Base-by-base conservation (phyloP, 2,888 invertebrate species). In the Mythimna impura region DNA sequence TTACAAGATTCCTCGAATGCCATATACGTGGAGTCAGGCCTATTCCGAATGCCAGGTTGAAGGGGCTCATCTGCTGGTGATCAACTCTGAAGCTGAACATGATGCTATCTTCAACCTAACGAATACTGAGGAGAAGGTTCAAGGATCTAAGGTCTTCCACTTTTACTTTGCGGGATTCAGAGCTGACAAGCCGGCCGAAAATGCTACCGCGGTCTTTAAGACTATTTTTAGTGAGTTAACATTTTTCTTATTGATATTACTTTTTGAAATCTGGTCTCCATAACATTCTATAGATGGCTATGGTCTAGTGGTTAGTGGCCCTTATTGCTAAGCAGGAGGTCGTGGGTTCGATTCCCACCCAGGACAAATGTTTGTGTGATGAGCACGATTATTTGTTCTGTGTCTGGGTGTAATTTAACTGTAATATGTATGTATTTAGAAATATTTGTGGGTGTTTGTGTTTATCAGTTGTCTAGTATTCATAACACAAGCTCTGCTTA, bases 141-240 rank as follows among this genome's bases (percentile, higher is more conserved):
- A 0, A 0, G 85, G 76, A 0, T 73, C 91, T 0, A 60, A 20
- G 0, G 57, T 81, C 0, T 52, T 73, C 1, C 93, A 88, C 86
- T 94, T 91, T 82, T 92, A 89, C 86, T 91, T 80, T 22, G 94
- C 91, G 4, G 95, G 95, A 0, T 88, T 91, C 63, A 88, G 94
- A 80, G 93, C 95, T 0, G 72, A 85, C 1, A 81, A 77, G 22
- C 87, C 87, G 0, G 78, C 73, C 4, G 87, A 84, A 9, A 87
- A 87, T 7, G 80, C 84, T 6, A 85, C 90, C 0, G 79, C 84
- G 17, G 89, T 91, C 14, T 95, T 93, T 67, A 91, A 85, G 76
- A 95, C 95, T n/a, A 86, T 95, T 52, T 93, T 93, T 25, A 93
- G 94, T 94, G 84, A 90, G 94, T 91, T 58, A 12, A 8, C 22